Evolutionary conservation across 1,140 invertebrate species (phyloP), one percentile per base, ranked within the genome.

Genomic region (Odontomachus brunneus): DNA sequence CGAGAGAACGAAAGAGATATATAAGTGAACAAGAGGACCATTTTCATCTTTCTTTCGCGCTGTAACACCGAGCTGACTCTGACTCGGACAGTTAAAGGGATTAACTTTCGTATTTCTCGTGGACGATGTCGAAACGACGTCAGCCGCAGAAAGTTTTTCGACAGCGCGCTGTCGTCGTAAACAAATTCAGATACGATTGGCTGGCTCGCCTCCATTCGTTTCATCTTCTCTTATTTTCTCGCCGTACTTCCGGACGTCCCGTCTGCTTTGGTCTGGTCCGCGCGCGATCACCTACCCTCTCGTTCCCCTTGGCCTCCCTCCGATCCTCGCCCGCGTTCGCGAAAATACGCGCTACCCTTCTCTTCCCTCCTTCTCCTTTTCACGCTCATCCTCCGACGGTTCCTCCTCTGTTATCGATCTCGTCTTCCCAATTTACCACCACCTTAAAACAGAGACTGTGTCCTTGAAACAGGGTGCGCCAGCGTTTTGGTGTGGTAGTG

Each of bases 111-210:
- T 69, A 59, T 57, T 60, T 69, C 53, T 81, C 29, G 53, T 76
- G 15, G 33, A 22, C 48, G 48, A 67, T 48, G 38, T 85, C 12
- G 26, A n/a, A n/a, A n/a, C n/a, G n/a, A 71, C 53, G 75, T 24
- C 17, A 55, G 33, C 55, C 38, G 49, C 65, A 53, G 33, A 38
- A 85, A 85, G 24, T 82, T 86, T 82, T 74, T 51, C 66, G 66
- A 80, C 75, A 80, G 75, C 51, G 65, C 22, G 14, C 80, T 22
- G 69, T 53, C 75, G 38, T 82, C 83, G 81, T 71, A 83, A 85
- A 83, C 84, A 71, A 83, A 85, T 85, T 78, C 63, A 60, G 49
- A 69, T 69, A 80, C 75, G 75, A 80, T 76, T 83, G 29, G 81
- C 71, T 85, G 48, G 63, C 72, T 76, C 38, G 55, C 24, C 24